These are phyloP conservation scores for Thunnus maccoyii DNA, from an alignment of 2,113 vertebrate genomes.

Conservation along the genomic window DNA sequence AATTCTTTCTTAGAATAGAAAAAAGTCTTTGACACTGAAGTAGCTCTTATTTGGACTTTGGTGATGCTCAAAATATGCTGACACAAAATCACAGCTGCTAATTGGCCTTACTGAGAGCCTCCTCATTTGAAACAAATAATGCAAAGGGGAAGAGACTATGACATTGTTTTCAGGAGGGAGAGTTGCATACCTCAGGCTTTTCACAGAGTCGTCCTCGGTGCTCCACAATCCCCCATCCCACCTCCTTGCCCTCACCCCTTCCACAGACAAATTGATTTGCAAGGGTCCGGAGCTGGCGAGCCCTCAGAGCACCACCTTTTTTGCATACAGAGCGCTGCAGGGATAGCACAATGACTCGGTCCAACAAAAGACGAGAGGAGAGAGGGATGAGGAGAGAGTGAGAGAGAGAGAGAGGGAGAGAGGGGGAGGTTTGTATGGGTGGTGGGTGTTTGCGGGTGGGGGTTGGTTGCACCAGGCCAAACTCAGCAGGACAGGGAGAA, in stretches of 20 bases:
- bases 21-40: background rate
- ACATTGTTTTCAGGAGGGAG: constrained; percentile 36
- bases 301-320: constrained; percentile 83
- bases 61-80: background rate
- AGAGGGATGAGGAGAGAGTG: constrained; percentile 41
- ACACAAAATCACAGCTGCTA: constrained; percentile 11
- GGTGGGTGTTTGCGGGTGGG: constrained; percentile 41
- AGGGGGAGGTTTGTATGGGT: background rate
- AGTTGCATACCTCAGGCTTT: constrained; percentile 58
- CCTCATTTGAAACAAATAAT: constrained; percentile 15
- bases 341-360: constrained; percentile 88
- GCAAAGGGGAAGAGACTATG: constrained; percentile 20
- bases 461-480: constrained; percentile 73
- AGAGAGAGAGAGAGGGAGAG: background rate
- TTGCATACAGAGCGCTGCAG: constrained; percentile 91
- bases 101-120: constrained; percentile 24
- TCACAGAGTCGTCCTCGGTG: constrained; percentile 23
- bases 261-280: constrained; percentile 98
- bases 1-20: background rate
- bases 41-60: constrained; percentile 9
- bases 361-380: constrained; percentile 80
- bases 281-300: constrained; percentile 92
- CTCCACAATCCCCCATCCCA: constrained; percentile 75
- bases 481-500: constrained; percentile 91
- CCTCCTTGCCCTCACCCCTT: constrained; percentile 83